Evolutionary conservation across 2,113 vertebrate genomes (phyloP).

Genomic region (Rhinoptilus africanus): DNA sequence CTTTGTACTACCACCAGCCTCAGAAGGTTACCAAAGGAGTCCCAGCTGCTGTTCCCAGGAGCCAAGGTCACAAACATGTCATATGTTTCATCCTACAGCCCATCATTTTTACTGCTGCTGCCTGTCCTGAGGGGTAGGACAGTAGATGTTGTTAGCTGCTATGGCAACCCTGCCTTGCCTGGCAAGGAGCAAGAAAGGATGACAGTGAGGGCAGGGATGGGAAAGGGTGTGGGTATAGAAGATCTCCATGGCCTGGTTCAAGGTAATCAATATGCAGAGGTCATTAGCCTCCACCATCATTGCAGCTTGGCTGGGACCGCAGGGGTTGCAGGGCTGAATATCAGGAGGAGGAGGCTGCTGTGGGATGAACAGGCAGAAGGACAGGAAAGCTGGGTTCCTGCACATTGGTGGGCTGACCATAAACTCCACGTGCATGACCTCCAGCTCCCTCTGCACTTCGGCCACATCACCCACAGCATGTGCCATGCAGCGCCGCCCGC

Average conservation of each 20-base stretch:
- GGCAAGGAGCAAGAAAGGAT: not conserved
- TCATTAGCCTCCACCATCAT: not conserved
- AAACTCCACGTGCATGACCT: not conserved
- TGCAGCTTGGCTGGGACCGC: not conserved
- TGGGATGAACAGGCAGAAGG: not conserved
- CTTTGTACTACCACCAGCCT: not conserved
- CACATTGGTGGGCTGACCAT: not conserved
- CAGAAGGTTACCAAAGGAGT: not conserved
- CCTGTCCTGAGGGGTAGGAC: not conserved
- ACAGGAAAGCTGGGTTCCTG: not conserved
- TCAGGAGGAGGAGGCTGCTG: not conserved
- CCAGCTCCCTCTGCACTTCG: not conserved
- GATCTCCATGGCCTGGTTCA: not conserved
- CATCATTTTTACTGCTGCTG: not conserved
- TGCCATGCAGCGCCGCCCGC: not conserved
- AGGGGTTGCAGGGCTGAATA: not conserved
- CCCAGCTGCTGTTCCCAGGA: not conserved
- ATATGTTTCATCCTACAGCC: not conserved
- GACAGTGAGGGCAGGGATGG: not conserved
- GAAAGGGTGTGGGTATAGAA: not conserved
- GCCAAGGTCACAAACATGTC: not conserved
- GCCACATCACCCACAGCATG: fast-evolving
- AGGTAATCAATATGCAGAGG: not conserved
- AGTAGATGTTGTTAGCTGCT: slow-evolving; percentile 36
- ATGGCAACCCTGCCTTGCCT: slow-evolving; percentile 38